Conservation (phyloP, 2,888 invertebrate genomes). For the Drosophila tanythrix region DNA sequence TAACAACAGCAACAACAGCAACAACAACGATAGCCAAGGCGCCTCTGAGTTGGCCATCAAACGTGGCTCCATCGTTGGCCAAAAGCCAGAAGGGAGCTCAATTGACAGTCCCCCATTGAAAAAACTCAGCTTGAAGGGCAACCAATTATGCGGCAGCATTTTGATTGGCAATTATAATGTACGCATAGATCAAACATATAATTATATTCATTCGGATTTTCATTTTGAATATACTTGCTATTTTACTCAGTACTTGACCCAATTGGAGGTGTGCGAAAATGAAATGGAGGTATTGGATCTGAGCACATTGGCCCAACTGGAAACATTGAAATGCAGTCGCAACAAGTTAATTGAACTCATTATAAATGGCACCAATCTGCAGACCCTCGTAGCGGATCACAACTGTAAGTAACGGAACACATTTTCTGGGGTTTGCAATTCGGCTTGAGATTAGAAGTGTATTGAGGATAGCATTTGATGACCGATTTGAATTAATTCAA, state of each 20-base stretch:
- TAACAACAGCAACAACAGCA: neutral
- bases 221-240: neutral
- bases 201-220: neutral
- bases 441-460: neutral
- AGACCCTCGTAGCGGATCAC: constrained; percentile 91
- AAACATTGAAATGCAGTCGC: constrained; percentile 91
- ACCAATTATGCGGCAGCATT: constrained; percentile 92
- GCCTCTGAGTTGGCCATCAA: constrained; percentile 47
- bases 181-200: constrained; percentile 77
- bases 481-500: neutral
- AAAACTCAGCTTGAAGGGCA: constrained; percentile 91
- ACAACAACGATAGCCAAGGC: constrained; percentile 15
- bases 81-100: constrained; percentile 37
- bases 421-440: neutral
- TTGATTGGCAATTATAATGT: constrained; percentile 94
- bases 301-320: constrained; percentile 91
- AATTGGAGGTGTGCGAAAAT: constrained; percentile 93
- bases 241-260: constrained; percentile 90
- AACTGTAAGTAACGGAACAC: constrained; percentile 85
- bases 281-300: constrained; percentile 92
- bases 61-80: constrained; percentile 35
- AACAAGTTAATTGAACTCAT: constrained; percentile 91
- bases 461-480: neutral
- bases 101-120: constrained; percentile 86
- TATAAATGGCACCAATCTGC: constrained; percentile 91